A percentile compares a stretch with the other conserved stretches of the same genome.
phyloP scores from a whole-genome alignment of 2,113 vertebrate genomes.

The Alethe diademata region DNA sequence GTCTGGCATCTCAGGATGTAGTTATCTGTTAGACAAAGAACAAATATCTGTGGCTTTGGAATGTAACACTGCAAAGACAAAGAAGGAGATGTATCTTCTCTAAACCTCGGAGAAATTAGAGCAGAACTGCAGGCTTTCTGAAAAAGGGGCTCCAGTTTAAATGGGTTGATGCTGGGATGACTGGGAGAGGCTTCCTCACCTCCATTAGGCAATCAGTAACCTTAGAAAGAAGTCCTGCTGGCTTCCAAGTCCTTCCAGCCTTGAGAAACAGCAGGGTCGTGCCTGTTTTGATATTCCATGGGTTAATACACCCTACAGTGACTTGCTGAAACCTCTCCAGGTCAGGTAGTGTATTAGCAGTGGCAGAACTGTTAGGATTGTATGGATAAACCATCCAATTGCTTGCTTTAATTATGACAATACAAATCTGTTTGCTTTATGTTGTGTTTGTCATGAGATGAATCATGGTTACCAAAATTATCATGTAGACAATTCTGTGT shows the following conservation, averaged over 20 bases:
- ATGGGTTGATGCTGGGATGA: neutral
- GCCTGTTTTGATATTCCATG: neutral
- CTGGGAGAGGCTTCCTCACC: neutral
- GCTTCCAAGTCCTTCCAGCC: neutral
- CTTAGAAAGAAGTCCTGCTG: neutral
- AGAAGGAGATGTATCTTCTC: neutral
- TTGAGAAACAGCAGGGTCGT: neutral
- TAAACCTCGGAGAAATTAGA: neutral
- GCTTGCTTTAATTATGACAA: slow-evolving; percentile 20
- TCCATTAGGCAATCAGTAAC: neutral
- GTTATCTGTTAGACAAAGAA: slow-evolving; percentile 27
- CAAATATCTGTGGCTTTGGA: neutral
- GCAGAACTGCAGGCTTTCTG: neutral
- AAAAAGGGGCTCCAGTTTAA: neutral
- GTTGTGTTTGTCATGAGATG: slow-evolving; percentile 43
- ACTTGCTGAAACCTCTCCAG: neutral
- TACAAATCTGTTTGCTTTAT: slow-evolving; percentile 19
- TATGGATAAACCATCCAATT: slow-evolving; percentile 1
- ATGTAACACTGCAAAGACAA: neutral
- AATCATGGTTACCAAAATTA: slow-evolving; percentile 53
- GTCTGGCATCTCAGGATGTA: neutral
- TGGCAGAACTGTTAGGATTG: neutral
- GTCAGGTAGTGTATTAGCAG: neutral
- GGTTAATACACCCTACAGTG: neutral
- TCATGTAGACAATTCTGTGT: neutral